Percentiles rank a stretch among this genome's conserved stretches.
Evolutionary conservation across 2,113 vertebrate genomes (phyloP).

Genomic region (Lasiurus cinereus): DNA sequence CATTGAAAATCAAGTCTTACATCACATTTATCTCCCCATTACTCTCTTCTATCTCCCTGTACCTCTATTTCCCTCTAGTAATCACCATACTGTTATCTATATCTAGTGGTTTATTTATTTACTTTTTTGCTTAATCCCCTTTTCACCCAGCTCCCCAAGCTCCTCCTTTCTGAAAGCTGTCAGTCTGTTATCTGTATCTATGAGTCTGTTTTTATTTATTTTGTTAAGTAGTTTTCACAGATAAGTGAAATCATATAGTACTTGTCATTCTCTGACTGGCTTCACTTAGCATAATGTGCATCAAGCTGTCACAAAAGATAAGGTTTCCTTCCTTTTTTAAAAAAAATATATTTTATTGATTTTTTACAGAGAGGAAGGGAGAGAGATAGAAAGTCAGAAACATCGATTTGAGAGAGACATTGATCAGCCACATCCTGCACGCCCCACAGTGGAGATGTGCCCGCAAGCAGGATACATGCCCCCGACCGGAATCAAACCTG

Average conservation of each 20-base stretch:
- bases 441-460: too few species aligned
- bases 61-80: neutral
- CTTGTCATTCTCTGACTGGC: neutral
- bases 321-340: neutral
- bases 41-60: neutral
- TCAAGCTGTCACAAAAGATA: neutral
- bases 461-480: too few species aligned
- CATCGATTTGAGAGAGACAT: too few species aligned
- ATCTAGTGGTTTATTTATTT: neutral
- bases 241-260: neutral
- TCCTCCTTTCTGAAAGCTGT: neutral
- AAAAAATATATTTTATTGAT: too few species aligned
- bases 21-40: neutral
- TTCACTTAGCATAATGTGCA: neutral
- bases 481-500: too few species aligned
- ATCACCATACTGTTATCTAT: neutral
- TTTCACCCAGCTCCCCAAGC: neutral
- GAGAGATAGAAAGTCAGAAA: too few species aligned
- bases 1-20: neutral
- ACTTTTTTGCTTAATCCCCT: neutral
- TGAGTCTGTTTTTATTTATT: neutral
- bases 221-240: neutral
- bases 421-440: too few species aligned
- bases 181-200: neutral
- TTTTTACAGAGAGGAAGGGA: too few species aligned